Percentiles rank a stretch among this genome's conserved stretches.
phyloP scores from a whole-genome alignment of 2,113 vertebrate genomes.

The Neogobius melanostomus region DNA sequence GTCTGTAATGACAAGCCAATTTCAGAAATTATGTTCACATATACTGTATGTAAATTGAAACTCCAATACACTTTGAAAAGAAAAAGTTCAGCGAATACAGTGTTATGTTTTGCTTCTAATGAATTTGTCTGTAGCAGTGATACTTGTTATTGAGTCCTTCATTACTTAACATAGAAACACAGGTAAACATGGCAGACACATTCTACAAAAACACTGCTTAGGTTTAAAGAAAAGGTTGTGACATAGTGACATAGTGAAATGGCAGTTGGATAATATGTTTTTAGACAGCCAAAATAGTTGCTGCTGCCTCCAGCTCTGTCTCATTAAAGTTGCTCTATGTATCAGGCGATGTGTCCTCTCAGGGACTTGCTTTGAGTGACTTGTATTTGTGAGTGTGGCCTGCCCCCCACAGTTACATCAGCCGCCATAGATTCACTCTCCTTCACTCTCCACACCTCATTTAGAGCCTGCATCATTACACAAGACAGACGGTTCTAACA shows the following conservation, averaged over 20 bases:
- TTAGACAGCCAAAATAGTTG: too few species aligned
- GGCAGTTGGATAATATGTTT: not conserved
- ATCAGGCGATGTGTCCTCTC: not conserved
- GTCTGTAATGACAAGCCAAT: conserved; percentile 10
- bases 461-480: not conserved
- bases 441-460: not conserved
- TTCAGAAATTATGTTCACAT: not conserved
- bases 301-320: not conserved
- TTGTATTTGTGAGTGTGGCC: not conserved
- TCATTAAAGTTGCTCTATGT: not conserved
- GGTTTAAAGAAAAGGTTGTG: not conserved
- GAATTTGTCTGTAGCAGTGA: not conserved
- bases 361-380: not conserved
- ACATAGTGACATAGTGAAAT: not conserved
- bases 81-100: not conserved
- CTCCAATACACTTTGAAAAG: conserved; percentile 1
- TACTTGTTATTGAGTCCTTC: not conserved
- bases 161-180: not conserved
- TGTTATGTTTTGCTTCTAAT: not conserved
- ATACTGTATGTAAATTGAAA: not conserved
- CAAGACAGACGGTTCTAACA: not conserved
- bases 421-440: not conserved
- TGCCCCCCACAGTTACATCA: not conserved
- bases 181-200: not conserved
- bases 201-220: too few species aligned